phyloP scores from a whole-genome alignment of 2,888 invertebrate genomes.

The Pherbina coryleti region DNA sequence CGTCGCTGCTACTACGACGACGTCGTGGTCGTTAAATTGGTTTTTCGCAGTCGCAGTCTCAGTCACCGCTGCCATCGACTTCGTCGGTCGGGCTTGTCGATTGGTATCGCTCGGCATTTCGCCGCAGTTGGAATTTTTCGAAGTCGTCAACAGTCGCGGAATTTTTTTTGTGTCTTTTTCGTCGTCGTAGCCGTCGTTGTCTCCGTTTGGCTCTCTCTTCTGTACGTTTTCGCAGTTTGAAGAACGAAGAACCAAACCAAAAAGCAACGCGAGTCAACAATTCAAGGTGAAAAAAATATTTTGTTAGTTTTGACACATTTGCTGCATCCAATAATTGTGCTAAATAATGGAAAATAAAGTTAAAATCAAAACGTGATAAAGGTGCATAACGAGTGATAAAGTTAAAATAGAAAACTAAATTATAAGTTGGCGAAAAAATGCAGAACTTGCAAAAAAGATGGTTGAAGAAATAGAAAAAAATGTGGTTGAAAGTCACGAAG shows the following conservation, averaged over 20 bases:
- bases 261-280: conserved; percentile 48
- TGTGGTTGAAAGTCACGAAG: conserved; percentile 28
- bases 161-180: conserved; percentile 4
- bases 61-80: background rate
- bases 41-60: conserved; percentile 8
- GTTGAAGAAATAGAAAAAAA: conserved; percentile 27
- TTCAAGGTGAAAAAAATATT: conserved; percentile 49
- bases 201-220: background rate
- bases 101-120: conserved; percentile 33
- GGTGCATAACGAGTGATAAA: background rate
- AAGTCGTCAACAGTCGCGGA: conserved; percentile 29
- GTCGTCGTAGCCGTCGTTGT: background rate
- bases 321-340: conserved; percentile 13
- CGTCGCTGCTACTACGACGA: conserved; percentile 1
- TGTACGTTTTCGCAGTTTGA: conserved; percentile 47
- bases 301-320: conserved; percentile 26
- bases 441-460: background rate
- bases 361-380: background rate
- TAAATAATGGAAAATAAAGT: conserved; percentile 4
- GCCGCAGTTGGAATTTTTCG: conserved; percentile 37
- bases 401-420: background rate
- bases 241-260: conserved; percentile 44
- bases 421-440: background rate
- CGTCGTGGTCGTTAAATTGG: background rate
- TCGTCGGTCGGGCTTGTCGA: background rate